phyloP scores from a whole-genome alignment of 2,797 vertebrate genomes.

The Melopsittacus undulatus region DNA sequence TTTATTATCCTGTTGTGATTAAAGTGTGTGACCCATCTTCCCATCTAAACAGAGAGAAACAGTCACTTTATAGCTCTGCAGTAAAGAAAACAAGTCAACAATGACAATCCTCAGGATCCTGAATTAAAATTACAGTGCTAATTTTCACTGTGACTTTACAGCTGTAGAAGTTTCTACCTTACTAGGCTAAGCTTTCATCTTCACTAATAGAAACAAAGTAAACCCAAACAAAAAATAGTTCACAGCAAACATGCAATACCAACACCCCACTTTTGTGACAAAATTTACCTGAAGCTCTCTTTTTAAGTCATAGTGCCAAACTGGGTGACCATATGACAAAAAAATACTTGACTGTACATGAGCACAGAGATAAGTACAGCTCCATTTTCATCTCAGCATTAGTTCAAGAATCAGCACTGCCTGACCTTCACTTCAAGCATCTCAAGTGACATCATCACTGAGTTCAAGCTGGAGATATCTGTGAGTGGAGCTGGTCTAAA shows the following conservation, averaged over 20 bases:
- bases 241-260: neutral
- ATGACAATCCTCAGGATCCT: neutral
- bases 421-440: neutral
- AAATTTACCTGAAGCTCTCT: neutral
- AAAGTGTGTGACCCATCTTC: neutral
- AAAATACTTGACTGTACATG: neutral
- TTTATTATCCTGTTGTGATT: neutral
- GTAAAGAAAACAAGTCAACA: neutral
- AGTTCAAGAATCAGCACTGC: neutral
- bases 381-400: neutral
- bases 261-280: neutral
- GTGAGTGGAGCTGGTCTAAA: neutral
- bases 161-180: neutral
- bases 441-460: neutral
- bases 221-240: neutral
- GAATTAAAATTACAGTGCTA: neutral
- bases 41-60: neutral
- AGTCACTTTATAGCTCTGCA: neutral
- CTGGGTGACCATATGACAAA: neutral
- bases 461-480: neutral
- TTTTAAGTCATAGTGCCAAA: neutral
- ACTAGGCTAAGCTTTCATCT: neutral
- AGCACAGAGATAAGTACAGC: neutral
- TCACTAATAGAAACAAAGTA: neutral
- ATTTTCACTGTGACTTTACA: neutral